phyloP scores from a whole-genome alignment of 2,797 vertebrate species.

The Lophura swinhoii region DNA sequence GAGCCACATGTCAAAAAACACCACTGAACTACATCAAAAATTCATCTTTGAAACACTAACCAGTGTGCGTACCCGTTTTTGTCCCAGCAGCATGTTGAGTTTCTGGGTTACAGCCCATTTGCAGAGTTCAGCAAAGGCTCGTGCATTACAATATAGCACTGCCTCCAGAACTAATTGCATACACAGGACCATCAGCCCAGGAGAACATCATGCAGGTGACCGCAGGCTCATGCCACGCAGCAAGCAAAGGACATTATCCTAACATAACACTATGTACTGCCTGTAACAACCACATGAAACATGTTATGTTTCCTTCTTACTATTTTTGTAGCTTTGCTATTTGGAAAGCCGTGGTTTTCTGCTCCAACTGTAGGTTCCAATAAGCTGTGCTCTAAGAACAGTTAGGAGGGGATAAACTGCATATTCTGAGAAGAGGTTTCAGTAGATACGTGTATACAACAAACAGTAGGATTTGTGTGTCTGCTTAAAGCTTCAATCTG shows the following conservation, averaged over 20 bases:
- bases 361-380: not conserved
- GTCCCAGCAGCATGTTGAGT: not conserved
- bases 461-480: not conserved
- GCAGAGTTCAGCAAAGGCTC: not conserved
- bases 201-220: not conserved
- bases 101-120: not conserved
- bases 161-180: not conserved
- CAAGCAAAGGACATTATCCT: not conserved
- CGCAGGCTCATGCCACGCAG: not conserved
- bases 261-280: rapidly evolving
- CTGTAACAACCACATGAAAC: not conserved
- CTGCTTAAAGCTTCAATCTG: not conserved
- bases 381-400: not conserved
- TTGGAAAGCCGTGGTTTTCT: not conserved
- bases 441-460: not conserved
- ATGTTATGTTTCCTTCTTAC: not conserved
- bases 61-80: not conserved
- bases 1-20: not conserved
- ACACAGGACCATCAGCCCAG: not conserved
- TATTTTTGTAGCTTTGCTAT: not conserved
- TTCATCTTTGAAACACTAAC: not conserved
- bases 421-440: not conserved
- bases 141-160: not conserved
- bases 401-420: not conserved
- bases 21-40: not conserved